These are phyloP conservation scores for Tragelaphus scriptus DNA, from an alignment of 2,113 vertebrate species.

Conservation along the genomic window DNA sequence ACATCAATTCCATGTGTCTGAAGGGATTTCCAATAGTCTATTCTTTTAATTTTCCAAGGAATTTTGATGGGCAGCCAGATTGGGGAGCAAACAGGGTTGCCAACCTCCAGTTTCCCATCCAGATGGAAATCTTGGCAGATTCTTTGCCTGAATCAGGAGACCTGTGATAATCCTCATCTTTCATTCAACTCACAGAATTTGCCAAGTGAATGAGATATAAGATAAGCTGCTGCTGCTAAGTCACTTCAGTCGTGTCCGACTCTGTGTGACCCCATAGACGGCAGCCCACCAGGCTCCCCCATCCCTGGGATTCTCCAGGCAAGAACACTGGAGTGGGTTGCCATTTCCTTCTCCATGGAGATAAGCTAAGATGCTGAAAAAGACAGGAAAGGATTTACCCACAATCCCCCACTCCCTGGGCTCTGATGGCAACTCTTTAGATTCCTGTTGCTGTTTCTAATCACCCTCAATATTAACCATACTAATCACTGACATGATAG, in stretches of 20 bases:
- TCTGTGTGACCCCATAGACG: no score
- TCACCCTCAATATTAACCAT: not conserved
- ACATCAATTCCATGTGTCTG: not conserved
- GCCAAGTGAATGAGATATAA: not conserved
- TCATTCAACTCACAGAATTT: not conserved
- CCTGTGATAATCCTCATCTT: not conserved
- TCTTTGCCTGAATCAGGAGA: not conserved
- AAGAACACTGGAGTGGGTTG: no score
- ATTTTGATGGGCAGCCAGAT: not conserved
- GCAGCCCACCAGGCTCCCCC: no score
- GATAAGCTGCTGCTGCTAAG: no score
- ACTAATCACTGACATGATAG: not conserved
- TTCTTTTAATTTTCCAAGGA: not conserved
- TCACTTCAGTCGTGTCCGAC: no score
- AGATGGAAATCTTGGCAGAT: not conserved
- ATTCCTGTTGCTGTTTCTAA: not conserved
- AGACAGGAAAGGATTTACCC: not conserved
- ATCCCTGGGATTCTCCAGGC: no score
- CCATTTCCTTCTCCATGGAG: not conserved
- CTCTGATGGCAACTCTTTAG: not conserved
- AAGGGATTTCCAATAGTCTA: not conserved
- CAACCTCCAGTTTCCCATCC: not conserved
- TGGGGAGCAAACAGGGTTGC: not conserved
- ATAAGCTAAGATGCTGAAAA: not conserved
- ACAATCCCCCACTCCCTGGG: no score